These are phyloP conservation scores for Maccullochella peelii DNA, from an alignment of 2,113 vertebrate genomes.

Conservation along the genomic window DNA sequence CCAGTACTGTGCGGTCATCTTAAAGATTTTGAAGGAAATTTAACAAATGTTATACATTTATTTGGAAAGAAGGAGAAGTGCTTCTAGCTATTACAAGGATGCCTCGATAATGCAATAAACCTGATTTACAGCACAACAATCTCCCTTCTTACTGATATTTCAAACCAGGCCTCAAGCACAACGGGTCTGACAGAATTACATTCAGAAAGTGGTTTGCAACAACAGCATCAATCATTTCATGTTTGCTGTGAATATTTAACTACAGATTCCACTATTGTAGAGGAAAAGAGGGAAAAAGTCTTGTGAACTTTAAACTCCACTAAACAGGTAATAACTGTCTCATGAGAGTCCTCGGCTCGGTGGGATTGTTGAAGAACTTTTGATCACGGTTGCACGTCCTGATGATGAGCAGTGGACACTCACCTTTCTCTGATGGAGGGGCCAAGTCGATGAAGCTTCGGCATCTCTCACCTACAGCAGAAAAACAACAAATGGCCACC, in stretches of 20 bases:
- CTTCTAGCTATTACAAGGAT: background rate
- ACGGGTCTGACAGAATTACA: background rate
- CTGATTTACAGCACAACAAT: background rate
- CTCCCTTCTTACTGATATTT: background rate
- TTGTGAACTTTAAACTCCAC: background rate
- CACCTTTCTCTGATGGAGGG: constrained; percentile 95
- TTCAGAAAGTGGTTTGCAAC: background rate
- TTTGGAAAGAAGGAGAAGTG: background rate
- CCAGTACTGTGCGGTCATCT: background rate
- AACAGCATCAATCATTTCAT: background rate
- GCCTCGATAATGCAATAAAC: background rate
- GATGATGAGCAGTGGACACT: constrained; percentile 56
- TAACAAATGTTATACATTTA: background rate
- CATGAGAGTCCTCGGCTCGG: background rate
- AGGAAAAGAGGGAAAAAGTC: background rate
- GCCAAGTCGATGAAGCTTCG: constrained; percentile 96
- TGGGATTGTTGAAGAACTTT: background rate
- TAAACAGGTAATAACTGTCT: background rate
- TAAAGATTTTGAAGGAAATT: background rate
- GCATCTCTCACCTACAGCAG: constrained; percentile 89
- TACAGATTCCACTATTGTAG: background rate
- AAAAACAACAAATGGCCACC: constrained; percentile 53
- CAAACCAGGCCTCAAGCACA: background rate
- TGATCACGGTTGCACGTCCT: background rate
- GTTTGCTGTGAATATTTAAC: background rate